These are phyloP conservation scores for Mayetiola destructor DNA, from an alignment of 2,888 invertebrate species.

Conservation along the genomic window DNA sequence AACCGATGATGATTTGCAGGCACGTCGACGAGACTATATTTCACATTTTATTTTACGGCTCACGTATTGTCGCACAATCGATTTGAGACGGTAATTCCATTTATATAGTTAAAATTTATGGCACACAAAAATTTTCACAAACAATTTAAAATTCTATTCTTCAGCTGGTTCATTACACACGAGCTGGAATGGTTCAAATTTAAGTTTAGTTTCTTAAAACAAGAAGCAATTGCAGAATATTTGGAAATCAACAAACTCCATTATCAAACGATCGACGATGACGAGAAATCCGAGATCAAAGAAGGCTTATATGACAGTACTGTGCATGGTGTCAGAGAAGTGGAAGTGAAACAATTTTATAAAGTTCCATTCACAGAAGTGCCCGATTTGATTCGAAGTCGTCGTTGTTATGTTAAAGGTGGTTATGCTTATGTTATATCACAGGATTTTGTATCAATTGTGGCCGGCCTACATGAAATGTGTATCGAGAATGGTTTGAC, in stretches of 20 bases:
- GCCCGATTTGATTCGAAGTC: constrained; percentile 60
- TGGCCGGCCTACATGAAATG: constrained; percentile 58
- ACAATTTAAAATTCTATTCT: constrained; percentile 5
- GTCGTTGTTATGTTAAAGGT: constrained; percentile 61
- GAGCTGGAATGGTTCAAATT: constrained; percentile 83
- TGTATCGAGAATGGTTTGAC: constrained; percentile 31
- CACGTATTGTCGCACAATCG: constrained; percentile 79
- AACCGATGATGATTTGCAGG: constrained; percentile 46
- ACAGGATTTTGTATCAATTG: constrained; percentile 68
- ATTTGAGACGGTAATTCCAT: constrained; percentile 42
- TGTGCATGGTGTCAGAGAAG: constrained; percentile 39
- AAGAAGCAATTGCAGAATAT: constrained; percentile 47
- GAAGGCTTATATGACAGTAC: constrained; percentile 48
- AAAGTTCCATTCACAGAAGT: constrained; percentile 80
- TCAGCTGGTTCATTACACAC: constrained; percentile 69
- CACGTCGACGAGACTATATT: constrained; percentile 65
- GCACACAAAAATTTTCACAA: neutral
- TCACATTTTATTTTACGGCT: constrained; percentile 87
- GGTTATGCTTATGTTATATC: constrained; percentile 83
- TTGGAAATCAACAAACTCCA: constrained; percentile 51
- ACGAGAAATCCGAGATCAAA: constrained; percentile 49
- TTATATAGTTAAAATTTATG: neutral
- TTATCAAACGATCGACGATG: constrained; percentile 49
- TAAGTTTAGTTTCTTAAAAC: constrained; percentile 49
- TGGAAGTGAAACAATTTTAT: constrained; percentile 54